phyloP scores from a whole-genome alignment of 2,113 vertebrate genomes.

The Sprattus sprattus region DNA sequence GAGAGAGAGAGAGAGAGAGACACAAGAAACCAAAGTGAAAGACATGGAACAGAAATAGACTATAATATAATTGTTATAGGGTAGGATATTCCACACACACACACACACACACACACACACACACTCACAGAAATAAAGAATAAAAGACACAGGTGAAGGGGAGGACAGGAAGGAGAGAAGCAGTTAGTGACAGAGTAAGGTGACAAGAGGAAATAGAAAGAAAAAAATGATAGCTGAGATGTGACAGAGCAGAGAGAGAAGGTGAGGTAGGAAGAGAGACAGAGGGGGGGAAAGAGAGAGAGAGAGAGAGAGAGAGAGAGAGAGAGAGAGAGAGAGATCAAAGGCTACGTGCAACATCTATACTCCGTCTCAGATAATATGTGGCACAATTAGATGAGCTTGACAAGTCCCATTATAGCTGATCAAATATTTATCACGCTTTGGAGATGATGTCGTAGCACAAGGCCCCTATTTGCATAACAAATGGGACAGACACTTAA shows the following conservation, averaged over 20 bases:
- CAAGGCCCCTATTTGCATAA: constrained; percentile 87
- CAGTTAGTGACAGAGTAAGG: constrained; percentile 46
- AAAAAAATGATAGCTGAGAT: background rate
- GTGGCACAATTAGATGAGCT: constrained; percentile 95
- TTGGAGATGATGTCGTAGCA: constrained; percentile 90
- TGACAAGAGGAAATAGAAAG: constrained; percentile 32
- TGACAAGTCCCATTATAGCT: constrained; percentile 99
- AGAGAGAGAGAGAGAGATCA: constrained; percentile 64
- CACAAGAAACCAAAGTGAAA: no score
- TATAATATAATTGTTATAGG: no score
- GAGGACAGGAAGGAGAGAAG: constrained; percentile 48
- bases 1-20: background rate
- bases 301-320: constrained; percentile 19
- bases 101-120: no score
- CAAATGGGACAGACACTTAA: constrained; percentile 76
- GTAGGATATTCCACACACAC: no score
- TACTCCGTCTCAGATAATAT: constrained; percentile 85
- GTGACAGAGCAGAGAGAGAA: constrained; percentile 23
- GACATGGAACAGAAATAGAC: constrained; percentile 12
- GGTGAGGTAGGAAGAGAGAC: constrained; percentile 26
- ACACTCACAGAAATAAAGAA: no score
- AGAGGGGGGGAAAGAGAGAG: constrained; percentile 4
- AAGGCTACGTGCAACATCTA: constrained; percentile 80
- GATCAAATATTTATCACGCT: constrained; percentile 99
- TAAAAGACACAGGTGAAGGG: constrained; percentile 29